Evolutionary conservation across 1,140 invertebrate genomes (phyloP).

Genomic region (Galleria mellonella): DNA sequence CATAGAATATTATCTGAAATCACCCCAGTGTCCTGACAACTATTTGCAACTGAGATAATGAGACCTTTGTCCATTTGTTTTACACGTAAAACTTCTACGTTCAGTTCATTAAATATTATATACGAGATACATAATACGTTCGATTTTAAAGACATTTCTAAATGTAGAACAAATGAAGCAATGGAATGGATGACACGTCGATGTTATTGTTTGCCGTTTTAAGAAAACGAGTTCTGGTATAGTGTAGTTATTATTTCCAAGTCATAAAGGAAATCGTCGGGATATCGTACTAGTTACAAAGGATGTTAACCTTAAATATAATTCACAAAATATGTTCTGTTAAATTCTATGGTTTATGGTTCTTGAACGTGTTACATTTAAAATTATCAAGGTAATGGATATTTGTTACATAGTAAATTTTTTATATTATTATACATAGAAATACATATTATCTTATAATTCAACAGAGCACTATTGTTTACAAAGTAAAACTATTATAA

Average conservation of each 20-base stretch:
- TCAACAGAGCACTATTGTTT: too few species aligned
- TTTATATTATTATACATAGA: too few species aligned
- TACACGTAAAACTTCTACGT: not conserved
- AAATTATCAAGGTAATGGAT: too few species aligned
- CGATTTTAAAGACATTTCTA: not conserved
- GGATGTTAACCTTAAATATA: constrained; percentile 10
- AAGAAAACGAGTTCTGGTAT: constrained; percentile 7
- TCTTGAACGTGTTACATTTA: too few species aligned
- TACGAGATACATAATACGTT: not conserved
- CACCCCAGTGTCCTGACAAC: constrained; percentile 3
- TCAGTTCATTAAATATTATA: not conserved
- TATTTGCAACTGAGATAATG: constrained; percentile 7
- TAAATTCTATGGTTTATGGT: too few species aligned
- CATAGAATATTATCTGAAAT: constrained; percentile 9
- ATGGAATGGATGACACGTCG: not conserved
- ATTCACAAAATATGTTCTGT: not conserved
- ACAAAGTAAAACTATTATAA: too few species aligned
- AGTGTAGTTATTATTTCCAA: constrained; percentile 16
- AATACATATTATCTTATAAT: too few species aligned
- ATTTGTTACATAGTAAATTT: too few species aligned
- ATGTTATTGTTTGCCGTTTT: not conserved
- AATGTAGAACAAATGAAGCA: constrained; percentile 10
- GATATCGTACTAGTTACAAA: constrained; percentile 14
- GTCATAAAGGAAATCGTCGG: constrained; percentile 3
- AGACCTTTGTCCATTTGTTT: constrained; percentile 2